These are phyloP conservation scores for Synergus itoensis DNA, from an alignment of 2,888 invertebrate genomes.

Conservation along the genomic window DNA sequence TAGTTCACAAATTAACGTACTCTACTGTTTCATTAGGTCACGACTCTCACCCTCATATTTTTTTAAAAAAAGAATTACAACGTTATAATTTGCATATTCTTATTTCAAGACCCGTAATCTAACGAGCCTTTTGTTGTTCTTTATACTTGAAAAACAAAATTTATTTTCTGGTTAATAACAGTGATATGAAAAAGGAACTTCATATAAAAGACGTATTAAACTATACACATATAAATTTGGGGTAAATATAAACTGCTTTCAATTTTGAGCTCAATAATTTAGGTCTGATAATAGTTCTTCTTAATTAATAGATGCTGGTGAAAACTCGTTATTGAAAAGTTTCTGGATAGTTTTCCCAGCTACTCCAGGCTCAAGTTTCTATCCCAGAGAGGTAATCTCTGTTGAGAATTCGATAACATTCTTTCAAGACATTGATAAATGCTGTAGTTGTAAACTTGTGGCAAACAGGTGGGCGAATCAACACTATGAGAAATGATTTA, in stretches of 20 bases:
- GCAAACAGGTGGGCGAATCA: constrained; percentile 41
- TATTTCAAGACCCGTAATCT: not conserved
- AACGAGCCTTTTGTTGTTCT: not conserved
- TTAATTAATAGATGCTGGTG: not conserved
- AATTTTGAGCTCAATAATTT: no score
- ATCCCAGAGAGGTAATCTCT: constrained; percentile 28
- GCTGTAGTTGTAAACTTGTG: constrained; percentile 25
- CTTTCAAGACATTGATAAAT: constrained; percentile 37
- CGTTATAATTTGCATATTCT: not conserved
- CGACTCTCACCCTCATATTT: not conserved
- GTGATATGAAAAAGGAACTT: no score
- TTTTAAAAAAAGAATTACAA: not conserved
- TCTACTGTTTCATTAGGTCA: constrained; percentile 7
- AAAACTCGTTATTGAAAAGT: constrained; percentile 1
- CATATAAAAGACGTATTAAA: no score
- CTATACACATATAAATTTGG: no score
- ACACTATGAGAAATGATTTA: constrained; percentile 32
- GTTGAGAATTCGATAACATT: constrained; percentile 33
- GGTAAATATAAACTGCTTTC: no score
- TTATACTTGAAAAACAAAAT: not conserved
- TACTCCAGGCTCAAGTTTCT: constrained; percentile 12
- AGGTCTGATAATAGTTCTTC: not conserved
- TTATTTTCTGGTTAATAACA: not conserved
- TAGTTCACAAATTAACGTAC: constrained; percentile 5
- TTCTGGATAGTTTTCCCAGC: constrained; percentile 19